A percentile compares a stretch with the other conserved stretches of the same genome.
These are phyloP conservation scores for Teleopsis dalmanni DNA, from an alignment of 1,140 invertebrate genomes.

Conservation along the genomic window DNA sequence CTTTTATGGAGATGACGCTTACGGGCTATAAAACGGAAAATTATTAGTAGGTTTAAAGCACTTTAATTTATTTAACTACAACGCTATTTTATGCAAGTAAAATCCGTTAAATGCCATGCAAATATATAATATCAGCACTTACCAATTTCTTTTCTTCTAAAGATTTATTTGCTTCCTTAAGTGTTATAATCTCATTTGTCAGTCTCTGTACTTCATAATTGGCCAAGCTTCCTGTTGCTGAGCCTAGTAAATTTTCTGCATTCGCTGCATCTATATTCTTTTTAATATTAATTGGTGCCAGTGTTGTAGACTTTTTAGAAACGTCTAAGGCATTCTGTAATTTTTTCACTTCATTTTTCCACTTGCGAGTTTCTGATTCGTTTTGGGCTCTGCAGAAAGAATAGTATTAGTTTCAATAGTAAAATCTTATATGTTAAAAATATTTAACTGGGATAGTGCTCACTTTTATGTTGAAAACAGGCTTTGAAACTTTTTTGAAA, in stretches of 20 bases:
- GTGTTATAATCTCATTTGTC: conserved; percentile 38
- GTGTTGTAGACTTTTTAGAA: conserved; percentile 23
- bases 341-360: conserved; percentile 38
- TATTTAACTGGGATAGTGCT: not conserved
- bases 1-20: conserved; percentile 2
- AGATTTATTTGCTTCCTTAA: conserved; percentile 38
- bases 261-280: not conserved
- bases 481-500: not conserved
- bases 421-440: not conserved
- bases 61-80: too few relatives aligned
- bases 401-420: not conserved
- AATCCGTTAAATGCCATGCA: conserved; percentile 2
- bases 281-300: conserved; percentile 3
- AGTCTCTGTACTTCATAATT: conserved; percentile 43
- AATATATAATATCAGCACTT: conserved; percentile 4
- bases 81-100: too few relatives aligned
- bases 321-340: conserved; percentile 31
- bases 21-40: too few relatives aligned
- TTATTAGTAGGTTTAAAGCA: too few relatives aligned
- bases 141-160: conserved; percentile 41
- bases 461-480: not conserved
- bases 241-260: conserved; percentile 16
- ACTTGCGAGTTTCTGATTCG: conserved; percentile 39
- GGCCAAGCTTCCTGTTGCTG: conserved; percentile 26
- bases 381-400: conserved; percentile 31